Percentiles rank a stretch among this genome's conserved stretches.
phyloP scores from a whole-genome alignment of 2,113 vertebrate genomes.

The Cyphomyrus discorhynchus region DNA sequence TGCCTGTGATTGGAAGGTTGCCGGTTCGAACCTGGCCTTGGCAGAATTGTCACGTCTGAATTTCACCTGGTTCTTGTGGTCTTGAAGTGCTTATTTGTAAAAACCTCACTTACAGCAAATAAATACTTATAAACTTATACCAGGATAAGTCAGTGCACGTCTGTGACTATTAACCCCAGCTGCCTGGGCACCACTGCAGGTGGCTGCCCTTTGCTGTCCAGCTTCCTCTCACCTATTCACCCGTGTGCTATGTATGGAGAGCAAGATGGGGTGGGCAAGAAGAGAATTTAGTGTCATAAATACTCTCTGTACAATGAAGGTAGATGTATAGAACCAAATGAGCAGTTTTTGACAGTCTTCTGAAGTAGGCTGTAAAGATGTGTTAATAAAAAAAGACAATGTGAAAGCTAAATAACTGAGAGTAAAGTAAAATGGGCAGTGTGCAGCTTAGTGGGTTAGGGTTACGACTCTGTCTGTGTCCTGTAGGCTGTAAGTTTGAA shows the following conservation, averaged over 20 bases:
- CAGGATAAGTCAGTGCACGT: background rate
- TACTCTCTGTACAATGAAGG: background rate
- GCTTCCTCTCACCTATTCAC: background rate
- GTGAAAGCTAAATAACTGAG: background rate
- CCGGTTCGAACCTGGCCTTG: background rate
- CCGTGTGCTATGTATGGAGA: too few species aligned
- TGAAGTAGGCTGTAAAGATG: background rate
- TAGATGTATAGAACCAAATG: background rate
- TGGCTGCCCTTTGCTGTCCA: background rate
- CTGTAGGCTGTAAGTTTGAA: background rate
- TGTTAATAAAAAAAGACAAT: background rate
- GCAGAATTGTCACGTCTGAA: background rate
- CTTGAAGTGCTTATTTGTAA: background rate
- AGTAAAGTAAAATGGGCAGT: background rate
- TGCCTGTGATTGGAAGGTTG: background rate
- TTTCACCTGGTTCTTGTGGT: background rate
- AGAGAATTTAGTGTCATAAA: too few species aligned
- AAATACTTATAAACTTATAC: background rate
- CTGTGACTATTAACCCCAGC: background rate
- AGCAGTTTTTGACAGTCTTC: background rate
- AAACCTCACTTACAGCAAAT: background rate
- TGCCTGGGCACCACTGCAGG: background rate
- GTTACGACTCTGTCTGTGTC: background rate
- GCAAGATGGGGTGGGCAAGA: too few species aligned
- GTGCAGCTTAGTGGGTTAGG: background rate